Base-by-base conservation (phyloP, 2,888 invertebrate species). In the Mesochorus sp. region DNA sequence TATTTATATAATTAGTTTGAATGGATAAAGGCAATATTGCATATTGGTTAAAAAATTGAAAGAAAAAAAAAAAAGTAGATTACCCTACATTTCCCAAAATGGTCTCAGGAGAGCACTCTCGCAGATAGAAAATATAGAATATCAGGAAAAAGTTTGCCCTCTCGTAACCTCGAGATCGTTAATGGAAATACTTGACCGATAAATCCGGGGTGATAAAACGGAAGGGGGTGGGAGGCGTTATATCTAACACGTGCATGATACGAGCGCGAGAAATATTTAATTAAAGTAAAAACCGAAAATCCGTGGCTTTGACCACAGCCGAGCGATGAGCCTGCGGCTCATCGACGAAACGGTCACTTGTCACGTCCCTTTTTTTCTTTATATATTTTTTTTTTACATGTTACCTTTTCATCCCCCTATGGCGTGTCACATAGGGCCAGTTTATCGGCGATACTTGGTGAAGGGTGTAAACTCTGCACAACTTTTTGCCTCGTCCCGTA, bases 251-350 rank as follows among this genome's bases (percentile, higher is more conserved):
- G 47, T 42, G 49, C 21, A 28, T 19, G 53, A 49, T 26, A 51
- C 39, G 21, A 51, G 19, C 59, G 73, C 78, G 82, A 83, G 83
- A 88, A 88, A 87, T 89, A 88, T 90, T 90, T 90, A 89, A 90
- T 90, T 89, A 90, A 89, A 85, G 86, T 82, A 86, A 88, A 88
- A 89, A 87, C 86, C 87, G 85, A 87, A 88, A 89, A 88, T 87
- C 81, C 86, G 86, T 78, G 87, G 86, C 85, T 80, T n/a, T 39
- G 66, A 64, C 64, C 79, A 76, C 79, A 80, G 83, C 85, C 85
- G 77, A 84, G 59, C 57, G 53, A 31, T 51, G 59, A 17, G 42
- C 42, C 83, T 82, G 81, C 81, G 83, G 83, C 80, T 83, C 83
- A 82, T 82, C 84, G 83, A 71, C 81, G 81, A 74, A 80, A 66